Conservation (phyloP, 2,888 invertebrate genomes). For the Diaprepes abbreviatus region DNA sequence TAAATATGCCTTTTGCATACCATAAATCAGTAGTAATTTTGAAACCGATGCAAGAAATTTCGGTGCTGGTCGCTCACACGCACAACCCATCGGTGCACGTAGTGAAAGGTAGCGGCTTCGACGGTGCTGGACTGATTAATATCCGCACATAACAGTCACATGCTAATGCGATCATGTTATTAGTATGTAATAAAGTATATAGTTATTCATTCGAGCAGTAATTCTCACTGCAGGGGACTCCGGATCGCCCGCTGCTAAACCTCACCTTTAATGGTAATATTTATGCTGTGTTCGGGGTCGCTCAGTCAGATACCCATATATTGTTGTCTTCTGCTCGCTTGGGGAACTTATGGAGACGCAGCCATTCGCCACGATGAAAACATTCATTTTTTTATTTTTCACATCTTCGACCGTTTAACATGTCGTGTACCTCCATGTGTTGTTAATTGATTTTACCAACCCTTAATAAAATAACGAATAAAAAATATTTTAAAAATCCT, state of each 20-base stretch:
- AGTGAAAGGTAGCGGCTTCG: slow-evolving; percentile 56
- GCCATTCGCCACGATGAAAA: slow-evolving; percentile 45
- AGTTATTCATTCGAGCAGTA: slow-evolving; percentile 69
- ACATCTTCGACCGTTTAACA: slow-evolving; percentile 29
- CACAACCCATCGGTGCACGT: slow-evolving; percentile 34
- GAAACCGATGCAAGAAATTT: slow-evolving; percentile 33
- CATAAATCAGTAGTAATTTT: slow-evolving; percentile 39
- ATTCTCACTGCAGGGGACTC: slow-evolving; percentile 67
- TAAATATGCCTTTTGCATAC: slow-evolving; percentile 29
- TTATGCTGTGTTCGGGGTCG: slow-evolving; percentile 65
- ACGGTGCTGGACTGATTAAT: slow-evolving; percentile 62
- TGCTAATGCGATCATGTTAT: slow-evolving; percentile 68
- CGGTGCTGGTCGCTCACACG: slow-evolving; percentile 36
- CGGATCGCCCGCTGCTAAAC: slow-evolving; percentile 67
- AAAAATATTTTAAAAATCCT: neutral
- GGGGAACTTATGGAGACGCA: slow-evolving; percentile 41
- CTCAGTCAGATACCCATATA: slow-evolving; percentile 61
- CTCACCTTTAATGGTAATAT: slow-evolving; percentile 70
- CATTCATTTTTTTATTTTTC: slow-evolving; percentile 25
- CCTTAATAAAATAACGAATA: slow-evolving; percentile 18
- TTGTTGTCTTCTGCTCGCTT: slow-evolving; percentile 44
- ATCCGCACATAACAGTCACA: slow-evolving; percentile 62
- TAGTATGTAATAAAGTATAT: slow-evolving; percentile 70
- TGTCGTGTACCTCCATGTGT: slow-evolving; percentile 16
- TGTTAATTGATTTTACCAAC: slow-evolving; percentile 39